Evolutionary conservation across 1,140 invertebrate genomes (phyloP).

Genomic region (Ceratitis capitata): DNA sequence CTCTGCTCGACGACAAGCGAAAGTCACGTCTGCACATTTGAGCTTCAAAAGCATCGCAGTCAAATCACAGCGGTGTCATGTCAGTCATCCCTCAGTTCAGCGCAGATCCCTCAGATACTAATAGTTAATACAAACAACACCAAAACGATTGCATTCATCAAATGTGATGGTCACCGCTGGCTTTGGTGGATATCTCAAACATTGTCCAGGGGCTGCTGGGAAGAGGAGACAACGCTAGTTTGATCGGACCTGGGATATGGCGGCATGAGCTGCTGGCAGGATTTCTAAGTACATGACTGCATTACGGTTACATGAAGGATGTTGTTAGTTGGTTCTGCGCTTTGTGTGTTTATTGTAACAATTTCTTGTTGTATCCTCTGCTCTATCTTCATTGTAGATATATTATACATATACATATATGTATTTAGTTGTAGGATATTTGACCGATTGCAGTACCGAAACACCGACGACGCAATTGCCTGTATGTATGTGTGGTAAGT

Average conservation of each 20-base stretch:
- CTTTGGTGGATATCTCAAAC: background rate
- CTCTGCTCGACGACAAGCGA: background rate
- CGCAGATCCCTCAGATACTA: background rate
- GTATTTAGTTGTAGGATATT: too few species aligned
- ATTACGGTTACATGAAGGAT: background rate
- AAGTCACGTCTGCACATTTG: constrained; percentile 15
- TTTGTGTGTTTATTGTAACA: background rate
- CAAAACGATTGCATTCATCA: constrained; percentile 24
- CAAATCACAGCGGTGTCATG: background rate
- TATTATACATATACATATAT: background rate
- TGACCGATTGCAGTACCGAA: too few species aligned
- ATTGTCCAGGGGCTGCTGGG: background rate
- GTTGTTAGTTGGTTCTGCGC: background rate
- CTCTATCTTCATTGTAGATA: too few species aligned
- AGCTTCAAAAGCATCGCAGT: background rate
- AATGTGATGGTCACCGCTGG: background rate
- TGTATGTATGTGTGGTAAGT: background rate
- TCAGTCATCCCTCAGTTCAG: background rate
- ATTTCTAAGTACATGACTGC: background rate
- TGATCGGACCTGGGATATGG: background rate
- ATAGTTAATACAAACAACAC: background rate
- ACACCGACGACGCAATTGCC: background rate
- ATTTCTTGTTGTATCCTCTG: too few species aligned
- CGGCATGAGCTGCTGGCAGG: background rate
- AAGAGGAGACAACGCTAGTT: background rate